Evolutionary conservation across 2,888 invertebrate genomes (phyloP).

Genomic region (Acholoe squamosa): DNA sequence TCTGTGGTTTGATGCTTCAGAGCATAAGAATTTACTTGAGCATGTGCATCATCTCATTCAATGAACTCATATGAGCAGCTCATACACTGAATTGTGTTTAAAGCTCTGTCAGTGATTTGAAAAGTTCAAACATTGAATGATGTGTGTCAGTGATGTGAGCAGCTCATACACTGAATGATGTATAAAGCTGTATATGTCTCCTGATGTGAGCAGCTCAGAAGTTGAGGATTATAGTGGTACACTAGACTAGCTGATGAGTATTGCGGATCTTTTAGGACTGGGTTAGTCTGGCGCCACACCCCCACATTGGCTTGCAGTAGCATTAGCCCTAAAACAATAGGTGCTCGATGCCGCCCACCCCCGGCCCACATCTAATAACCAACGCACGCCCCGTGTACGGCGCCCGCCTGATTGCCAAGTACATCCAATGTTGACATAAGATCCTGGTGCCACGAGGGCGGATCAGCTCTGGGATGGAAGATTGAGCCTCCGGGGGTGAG

Average conservation of each 20-base stretch:
- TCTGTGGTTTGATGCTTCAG: background rate
- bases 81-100: no score
- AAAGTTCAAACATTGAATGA: no score
- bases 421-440: constrained; percentile 41
- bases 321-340: constrained; percentile 61
- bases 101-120: no score
- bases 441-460: constrained; percentile 13
- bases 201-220: background rate
- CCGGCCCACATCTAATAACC: background rate
- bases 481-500: background rate
- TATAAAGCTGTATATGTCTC: no score
- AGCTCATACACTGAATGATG: background rate
- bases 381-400: background rate
- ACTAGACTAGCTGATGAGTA: background rate
- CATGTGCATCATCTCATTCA: no score
- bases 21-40: no score
- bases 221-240: background rate
- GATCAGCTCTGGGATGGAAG: background rate
- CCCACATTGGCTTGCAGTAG: background rate
- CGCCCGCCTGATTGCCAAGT: constrained; percentile 34
- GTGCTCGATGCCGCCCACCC: background rate
- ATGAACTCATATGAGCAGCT: no score
- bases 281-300: background rate
- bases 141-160: background rate
- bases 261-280: background rate